Percentiles rank a stretch among this genome's conserved stretches.
Conservation (phyloP, 2,888 invertebrate genomes). For the Iphiclides podalirius region DNA sequence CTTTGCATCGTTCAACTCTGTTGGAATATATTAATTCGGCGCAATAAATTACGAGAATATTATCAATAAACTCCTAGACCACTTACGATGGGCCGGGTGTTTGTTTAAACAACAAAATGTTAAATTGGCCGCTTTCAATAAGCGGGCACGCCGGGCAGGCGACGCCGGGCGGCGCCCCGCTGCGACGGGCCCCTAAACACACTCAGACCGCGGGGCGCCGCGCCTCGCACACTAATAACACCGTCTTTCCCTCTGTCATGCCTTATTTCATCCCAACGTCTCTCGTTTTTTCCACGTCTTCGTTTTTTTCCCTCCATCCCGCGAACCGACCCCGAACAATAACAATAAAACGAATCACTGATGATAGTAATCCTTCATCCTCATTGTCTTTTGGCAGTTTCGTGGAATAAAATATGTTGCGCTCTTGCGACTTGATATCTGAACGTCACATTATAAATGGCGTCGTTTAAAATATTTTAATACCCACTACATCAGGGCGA, state of each 20-base stretch:
- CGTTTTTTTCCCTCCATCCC: conserved; percentile 56
- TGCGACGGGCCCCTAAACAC: conserved; percentile 64
- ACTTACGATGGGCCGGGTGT: conserved; percentile 44
- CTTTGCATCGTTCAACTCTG: conserved; percentile 7
- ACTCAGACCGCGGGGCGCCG: conserved; percentile 74
- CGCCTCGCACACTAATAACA: conserved; percentile 67
- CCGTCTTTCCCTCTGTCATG: conserved; percentile 72
- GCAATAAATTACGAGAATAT: conserved; percentile 39
- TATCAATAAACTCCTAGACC: conserved; percentile 57
- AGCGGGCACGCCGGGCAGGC: conserved; percentile 46
- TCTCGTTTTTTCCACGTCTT: conserved; percentile 66
- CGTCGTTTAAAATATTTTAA: conserved; percentile 79
- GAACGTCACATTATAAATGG: conserved; percentile 78
- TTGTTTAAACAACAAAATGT: conserved; percentile 72
- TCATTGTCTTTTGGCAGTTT: conserved; percentile 80
- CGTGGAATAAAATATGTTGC: conserved; percentile 76
- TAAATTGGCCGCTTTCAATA: conserved; percentile 73
- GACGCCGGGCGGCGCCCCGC: conserved; percentile 66
- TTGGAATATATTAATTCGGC: conserved; percentile 31
- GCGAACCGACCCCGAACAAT: conserved; percentile 66
- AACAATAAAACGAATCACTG: conserved; percentile 72
- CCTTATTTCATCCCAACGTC: conserved; percentile 70
- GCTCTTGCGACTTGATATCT: conserved; percentile 72
- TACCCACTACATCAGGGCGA: conserved; percentile 75
- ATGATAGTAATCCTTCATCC: conserved; percentile 79